These are phyloP conservation scores for Gyrodactylus salaris DNA, from an alignment of 1,140 invertebrate genomes.

Conservation along the genomic window DNA sequence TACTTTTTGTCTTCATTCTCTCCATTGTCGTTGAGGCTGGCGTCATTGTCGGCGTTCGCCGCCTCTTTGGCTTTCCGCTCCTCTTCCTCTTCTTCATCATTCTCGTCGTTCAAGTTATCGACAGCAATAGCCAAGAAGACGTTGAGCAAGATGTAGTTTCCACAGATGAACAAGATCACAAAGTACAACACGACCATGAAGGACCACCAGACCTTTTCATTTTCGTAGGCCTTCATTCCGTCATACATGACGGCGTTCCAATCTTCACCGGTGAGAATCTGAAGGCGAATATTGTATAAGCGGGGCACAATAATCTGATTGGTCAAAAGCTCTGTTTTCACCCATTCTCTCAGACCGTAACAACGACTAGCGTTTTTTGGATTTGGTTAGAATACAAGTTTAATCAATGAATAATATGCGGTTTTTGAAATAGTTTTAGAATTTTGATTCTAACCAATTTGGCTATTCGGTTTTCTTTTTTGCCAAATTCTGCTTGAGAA, in stretches of 20 bases:
- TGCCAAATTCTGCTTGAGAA: too few relatives aligned
- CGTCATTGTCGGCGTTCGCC: background rate
- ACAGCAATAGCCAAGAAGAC: slow-evolving; percentile 96
- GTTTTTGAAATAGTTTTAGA: too few relatives aligned
- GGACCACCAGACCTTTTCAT: slow-evolving; percentile 43
- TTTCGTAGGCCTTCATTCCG: slow-evolving; percentile 62
- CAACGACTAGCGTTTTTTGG: too few relatives aligned
- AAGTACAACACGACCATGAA: slow-evolving; percentile 60
- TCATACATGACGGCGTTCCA: slow-evolving; percentile 92
- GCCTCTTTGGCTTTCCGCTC: background rate
- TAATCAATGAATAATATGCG: too few relatives aligned
- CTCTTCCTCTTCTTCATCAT: slow-evolving; percentile 1
- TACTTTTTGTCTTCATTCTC: slow-evolving; percentile 2
- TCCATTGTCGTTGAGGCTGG: background rate
- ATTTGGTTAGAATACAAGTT: too few relatives aligned
- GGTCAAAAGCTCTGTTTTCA: too few relatives aligned
- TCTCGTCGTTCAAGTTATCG: slow-evolving; percentile 8
- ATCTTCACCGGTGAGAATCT: slow-evolving; percentile 86
- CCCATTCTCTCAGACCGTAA: too few relatives aligned
- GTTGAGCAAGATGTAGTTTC: slow-evolving; percentile 82
- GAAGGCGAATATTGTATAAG: slow-evolving; percentile 12
- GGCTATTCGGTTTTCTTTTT: too few relatives aligned
- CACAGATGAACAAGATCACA: slow-evolving; percentile 82
- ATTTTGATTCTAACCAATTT: too few relatives aligned
- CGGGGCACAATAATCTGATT: too few relatives aligned